phyloP scores from a whole-genome alignment of 2,113 vertebrate genomes.

The Micronisus gabar region DNA sequence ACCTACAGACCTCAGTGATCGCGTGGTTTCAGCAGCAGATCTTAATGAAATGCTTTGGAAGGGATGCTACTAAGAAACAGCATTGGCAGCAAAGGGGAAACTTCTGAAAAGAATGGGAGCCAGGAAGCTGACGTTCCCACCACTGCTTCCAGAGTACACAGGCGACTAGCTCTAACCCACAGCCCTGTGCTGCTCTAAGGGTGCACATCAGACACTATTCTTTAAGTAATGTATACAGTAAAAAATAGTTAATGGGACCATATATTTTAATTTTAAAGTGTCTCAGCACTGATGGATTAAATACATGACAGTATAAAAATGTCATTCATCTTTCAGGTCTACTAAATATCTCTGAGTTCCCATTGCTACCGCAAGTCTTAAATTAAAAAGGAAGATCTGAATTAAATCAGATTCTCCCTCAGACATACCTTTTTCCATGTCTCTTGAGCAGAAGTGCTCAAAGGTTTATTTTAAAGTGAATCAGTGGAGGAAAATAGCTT shows the following conservation, averaged over 20 bases:
- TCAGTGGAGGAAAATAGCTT: not conserved
- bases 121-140: not conserved
- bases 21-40: not conserved
- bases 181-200: not conserved
- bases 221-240: not conserved
- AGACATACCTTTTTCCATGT: not conserved
- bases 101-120: not conserved
- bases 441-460: not conserved
- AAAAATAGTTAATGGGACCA: not conserved
- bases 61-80: not conserved
- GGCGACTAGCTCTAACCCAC: not conserved
- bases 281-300: not conserved
- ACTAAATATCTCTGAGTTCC: not conserved
- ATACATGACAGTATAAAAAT: not conserved
- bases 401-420: not conserved
- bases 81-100: not conserved
- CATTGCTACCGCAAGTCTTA: not conserved
- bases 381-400: not conserved
- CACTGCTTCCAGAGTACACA: accelerated
- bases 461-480: not conserved
- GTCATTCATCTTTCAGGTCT: not conserved
- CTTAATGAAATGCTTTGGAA: not conserved
- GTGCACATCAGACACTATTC: not conserved
- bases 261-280: not conserved
- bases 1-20: not conserved